Base-by-base conservation (phyloP, 2,113 vertebrate genomes). In the Emydura subglobosa region DNA sequence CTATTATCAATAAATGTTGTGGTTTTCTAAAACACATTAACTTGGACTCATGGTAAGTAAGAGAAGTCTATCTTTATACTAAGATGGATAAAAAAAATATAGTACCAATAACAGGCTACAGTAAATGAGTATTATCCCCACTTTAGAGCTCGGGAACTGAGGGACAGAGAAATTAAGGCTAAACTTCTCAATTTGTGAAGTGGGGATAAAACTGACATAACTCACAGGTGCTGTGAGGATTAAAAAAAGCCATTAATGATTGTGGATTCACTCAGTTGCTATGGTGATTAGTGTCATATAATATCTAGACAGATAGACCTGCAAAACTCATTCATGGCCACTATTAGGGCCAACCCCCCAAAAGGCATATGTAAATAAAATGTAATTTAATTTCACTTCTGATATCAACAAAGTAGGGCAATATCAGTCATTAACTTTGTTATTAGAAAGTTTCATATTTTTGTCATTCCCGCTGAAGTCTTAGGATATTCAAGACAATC, bases 81-180 rank as follows among this genome's bases (percentile, higher is more conserved):
- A 49, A 82, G 76, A 91, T 42, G 42, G 17, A 9, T 57, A 55
- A 96, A 74, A 49, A 49, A 61, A 91, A 94, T 7, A 12, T 7
- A 3, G 3, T 11, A 34, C 25, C 80, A 84, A 27, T 57, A 86
- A 92, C 17, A 53, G 74, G 82, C 5, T 16, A 93, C 87, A 90
- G 85, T 6, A 91, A 57, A 85, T 86, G 79, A 88, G 22, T 82
- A 59, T 54, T 72, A 21, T 8, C 7, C 79, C 85, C 53, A 65
- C 44, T 89, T 83, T 83, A 57, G 79, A 94, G 84, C 42, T 42
- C 49, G 78, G 39, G 78, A 91, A 86, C 87, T 83, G 9, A 78
- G 42, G 42, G 24, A 44, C 1, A 27, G 25, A 57, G 47, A 83
- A 90, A 81, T 54, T 79, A 47, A 87, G 31, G 86, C 44, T 55